These are phyloP conservation scores for Serrognathus titanus DNA, from an alignment of 2,888 invertebrate species.

Conservation along the genomic window DNA sequence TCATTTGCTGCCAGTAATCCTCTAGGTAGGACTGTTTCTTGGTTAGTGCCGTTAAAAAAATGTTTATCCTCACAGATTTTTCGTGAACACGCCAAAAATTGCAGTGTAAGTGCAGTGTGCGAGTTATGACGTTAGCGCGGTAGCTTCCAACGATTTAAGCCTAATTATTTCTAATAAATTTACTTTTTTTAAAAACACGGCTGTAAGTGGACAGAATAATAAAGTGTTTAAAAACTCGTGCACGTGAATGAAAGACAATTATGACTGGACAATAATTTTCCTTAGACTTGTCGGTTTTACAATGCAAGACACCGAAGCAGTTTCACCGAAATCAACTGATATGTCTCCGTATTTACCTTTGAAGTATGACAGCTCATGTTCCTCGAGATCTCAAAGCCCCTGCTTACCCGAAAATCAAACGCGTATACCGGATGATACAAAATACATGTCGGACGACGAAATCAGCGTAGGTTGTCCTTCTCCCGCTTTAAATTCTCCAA, in stretches of 20 bases:
- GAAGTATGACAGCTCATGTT: constrained; percentile 45
- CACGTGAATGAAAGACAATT: not conserved
- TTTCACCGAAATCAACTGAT: constrained; percentile 35
- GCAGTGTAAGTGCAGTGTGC: too few relatives aligned
- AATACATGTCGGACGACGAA: constrained; percentile 60
- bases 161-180: too few relatives aligned
- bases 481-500: constrained; percentile 47
- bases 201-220: too few relatives aligned
- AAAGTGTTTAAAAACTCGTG: not conserved
- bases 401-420: constrained; percentile 48
- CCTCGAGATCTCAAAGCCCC: constrained; percentile 50
- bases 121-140: too few relatives aligned
- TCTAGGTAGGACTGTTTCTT: not conserved
- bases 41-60: not conserved
- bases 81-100: too few relatives aligned
- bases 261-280: not conserved
- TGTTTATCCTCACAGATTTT: too few relatives aligned
- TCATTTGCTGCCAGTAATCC: not conserved
- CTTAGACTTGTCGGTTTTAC: not conserved
- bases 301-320: constrained; percentile 48
- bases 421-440: constrained; percentile 43
- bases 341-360: constrained; percentile 45
- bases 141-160: too few relatives aligned
- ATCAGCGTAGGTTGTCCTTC: constrained; percentile 77
- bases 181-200: too few relatives aligned